These are phyloP conservation scores for Alloplasta piceator DNA, from an alignment of 2,888 invertebrate species.

Conservation along the genomic window DNA sequence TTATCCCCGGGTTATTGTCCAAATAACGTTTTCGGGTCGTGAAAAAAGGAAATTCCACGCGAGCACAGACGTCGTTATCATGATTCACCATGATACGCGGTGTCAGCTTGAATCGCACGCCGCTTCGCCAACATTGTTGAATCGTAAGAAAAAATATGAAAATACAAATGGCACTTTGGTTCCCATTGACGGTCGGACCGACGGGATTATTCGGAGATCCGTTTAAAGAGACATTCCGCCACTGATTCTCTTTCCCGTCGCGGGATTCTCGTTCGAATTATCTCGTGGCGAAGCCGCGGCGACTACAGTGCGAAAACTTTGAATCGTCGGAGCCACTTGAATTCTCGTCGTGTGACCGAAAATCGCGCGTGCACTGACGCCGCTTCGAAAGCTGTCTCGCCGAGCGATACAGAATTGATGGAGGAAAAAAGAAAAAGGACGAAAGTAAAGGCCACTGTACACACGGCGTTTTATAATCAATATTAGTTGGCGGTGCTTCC, in stretches of 20 bases:
- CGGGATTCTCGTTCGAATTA: no score
- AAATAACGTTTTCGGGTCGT: slow-evolving; percentile 4
- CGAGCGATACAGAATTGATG: background rate
- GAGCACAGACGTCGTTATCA: slow-evolving; percentile 49
- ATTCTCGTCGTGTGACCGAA: slow-evolving; percentile 27
- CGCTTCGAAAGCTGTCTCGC: slow-evolving; percentile 31
- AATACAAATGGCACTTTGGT: background rate
- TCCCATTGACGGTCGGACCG: no score
- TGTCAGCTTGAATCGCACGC: slow-evolving; percentile 1
- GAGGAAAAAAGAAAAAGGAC: slow-evolving; percentile 38
- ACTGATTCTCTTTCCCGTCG: no score
- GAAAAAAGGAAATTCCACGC: slow-evolving; percentile 33
- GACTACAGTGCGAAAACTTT: background rate
- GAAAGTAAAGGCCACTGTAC: slow-evolving; percentile 56
- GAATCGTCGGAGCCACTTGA: slow-evolving; percentile 13
- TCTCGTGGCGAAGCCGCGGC: background rate
- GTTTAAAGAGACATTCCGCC: no score
- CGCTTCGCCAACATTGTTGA: background rate
- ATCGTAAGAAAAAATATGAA: background rate
- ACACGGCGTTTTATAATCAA: slow-evolving; percentile 78
- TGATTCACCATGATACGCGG: slow-evolving; percentile 28
- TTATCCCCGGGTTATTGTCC: slow-evolving; percentile 38
- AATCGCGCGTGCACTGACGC: slow-evolving; percentile 60
- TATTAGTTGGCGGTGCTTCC: slow-evolving; percentile 77
- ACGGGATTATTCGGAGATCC: no score